phyloP scores from a whole-genome alignment of 2,888 invertebrate genomes.

The Scaptomyza cyrtandrae region DNA sequence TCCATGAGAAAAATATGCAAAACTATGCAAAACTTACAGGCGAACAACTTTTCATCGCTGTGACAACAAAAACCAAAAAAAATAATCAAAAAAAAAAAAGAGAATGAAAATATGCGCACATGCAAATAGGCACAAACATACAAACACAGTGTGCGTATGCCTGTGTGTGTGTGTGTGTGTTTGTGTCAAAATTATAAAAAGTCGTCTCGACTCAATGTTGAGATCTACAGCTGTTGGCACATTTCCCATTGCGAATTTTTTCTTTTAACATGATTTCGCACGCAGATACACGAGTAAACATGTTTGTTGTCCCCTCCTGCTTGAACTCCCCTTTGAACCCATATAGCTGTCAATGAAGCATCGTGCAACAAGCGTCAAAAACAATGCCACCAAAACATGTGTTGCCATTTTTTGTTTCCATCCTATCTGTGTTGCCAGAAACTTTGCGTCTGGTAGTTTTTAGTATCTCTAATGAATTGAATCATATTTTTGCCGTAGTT shows the following conservation, averaged over 20 bases:
- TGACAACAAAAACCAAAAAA: conserved; percentile 41
- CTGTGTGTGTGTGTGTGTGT: conserved; percentile 6
- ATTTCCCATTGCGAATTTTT: conserved; percentile 66
- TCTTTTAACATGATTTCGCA: conserved; percentile 60
- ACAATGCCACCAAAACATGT: conserved; percentile 58
- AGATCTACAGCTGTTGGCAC: conserved; percentile 68
- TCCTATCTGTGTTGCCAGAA: conserved; percentile 14
- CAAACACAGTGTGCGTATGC: neutral
- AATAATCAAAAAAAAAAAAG: conserved; percentile 59
- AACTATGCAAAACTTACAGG: conserved; percentile 75
- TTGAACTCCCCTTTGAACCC: conserved; percentile 6
- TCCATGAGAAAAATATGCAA: conserved; percentile 63
- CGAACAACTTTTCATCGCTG: conserved; percentile 47
- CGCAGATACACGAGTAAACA: conserved; percentile 46
- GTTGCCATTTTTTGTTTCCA: conserved; percentile 27
- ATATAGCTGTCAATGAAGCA: conserved; percentile 67
- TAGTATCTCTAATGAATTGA: conserved; percentile 13
- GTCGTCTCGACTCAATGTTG: conserved; percentile 8
- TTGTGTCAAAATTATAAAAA: conserved; percentile 17
- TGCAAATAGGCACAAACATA: conserved; percentile 39
- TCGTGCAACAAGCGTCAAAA: conserved; percentile 64
- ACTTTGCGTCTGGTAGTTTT: conserved; percentile 25
- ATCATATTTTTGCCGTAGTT: neutral
- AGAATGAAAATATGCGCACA: conserved; percentile 52
- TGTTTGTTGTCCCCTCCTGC: neutral